Evolutionary conservation across 2,113 vertebrate species (phyloP).

Genomic region (Clarias batrachus): DNA sequence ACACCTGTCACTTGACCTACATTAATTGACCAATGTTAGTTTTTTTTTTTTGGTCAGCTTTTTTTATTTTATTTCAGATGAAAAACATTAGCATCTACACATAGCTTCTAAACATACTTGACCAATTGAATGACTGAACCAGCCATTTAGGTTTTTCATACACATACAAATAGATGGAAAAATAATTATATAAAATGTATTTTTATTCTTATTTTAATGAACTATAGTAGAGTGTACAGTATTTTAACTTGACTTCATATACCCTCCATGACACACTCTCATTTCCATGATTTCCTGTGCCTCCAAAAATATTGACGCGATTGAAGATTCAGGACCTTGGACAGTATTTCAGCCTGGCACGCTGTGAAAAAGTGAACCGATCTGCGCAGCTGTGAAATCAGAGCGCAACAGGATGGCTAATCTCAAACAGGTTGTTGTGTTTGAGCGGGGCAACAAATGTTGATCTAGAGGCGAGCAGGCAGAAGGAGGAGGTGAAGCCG

Average conservation of each 20-base stretch:
- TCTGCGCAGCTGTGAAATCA: conserved; percentile 8
- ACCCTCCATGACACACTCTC: not conserved
- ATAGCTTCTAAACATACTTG: not conserved
- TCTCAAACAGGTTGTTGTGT: conserved; percentile 50
- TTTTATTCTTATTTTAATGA: not conserved
- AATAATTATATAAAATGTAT: not conserved
- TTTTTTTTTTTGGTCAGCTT: too few relatives aligned
- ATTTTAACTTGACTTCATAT: not conserved
- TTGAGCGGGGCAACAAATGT: conserved; percentile 32
- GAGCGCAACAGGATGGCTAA: conserved; percentile 33
- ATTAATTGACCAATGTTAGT: too few relatives aligned
- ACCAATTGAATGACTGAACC: not conserved
- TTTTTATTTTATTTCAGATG: too few relatives aligned
- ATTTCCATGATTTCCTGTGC: not conserved
- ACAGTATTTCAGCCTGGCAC: conserved; percentile 29
- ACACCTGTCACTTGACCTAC: too few relatives aligned
- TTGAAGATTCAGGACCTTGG: conserved; percentile 38
- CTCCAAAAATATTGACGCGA: not conserved
- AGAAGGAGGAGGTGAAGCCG: conserved; percentile 38
- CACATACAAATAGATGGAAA: not conserved
- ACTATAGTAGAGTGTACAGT: not conserved
- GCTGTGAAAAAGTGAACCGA: not conserved
- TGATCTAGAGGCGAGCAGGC: conserved; percentile 45
- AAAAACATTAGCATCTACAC: not conserved
- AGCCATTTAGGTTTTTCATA: too few relatives aligned